These are phyloP conservation scores for Petromus typicus DNA, from an alignment of 2,113 vertebrate genomes.

Conservation along the genomic window DNA sequence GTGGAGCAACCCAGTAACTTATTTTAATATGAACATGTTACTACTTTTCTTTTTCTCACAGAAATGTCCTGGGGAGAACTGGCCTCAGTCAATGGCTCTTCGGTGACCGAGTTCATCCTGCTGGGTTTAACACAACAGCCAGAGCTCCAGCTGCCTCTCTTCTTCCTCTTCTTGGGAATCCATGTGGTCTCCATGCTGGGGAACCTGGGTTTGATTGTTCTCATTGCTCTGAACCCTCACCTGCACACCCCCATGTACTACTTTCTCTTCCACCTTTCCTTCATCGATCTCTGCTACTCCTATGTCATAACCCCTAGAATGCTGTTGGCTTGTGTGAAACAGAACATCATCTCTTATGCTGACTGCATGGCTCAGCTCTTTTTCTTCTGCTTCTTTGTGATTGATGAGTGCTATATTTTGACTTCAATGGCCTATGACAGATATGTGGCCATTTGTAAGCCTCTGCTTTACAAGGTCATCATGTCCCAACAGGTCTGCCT, in stretches of 20 bases:
- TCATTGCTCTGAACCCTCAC: slow-evolving; percentile 38
- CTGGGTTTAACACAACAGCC: slow-evolving; percentile 54
- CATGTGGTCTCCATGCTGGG: slow-evolving; percentile 18
- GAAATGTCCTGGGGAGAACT: not conserved
- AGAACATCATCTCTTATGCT: slow-evolving; percentile 30
- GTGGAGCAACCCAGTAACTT: not conserved
- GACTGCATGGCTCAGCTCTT: slow-evolving; percentile 56
- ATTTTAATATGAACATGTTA: not conserved
- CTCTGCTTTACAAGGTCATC: slow-evolving; percentile 51
- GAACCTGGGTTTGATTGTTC: slow-evolving; percentile 61
- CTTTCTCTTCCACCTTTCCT: slow-evolving; percentile 72
- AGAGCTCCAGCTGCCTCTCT: slow-evolving; percentile 48
- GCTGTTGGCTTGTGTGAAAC: slow-evolving; percentile 43
- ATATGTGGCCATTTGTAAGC: slow-evolving; percentile 58
- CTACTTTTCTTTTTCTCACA: not conserved
- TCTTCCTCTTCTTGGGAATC: slow-evolving; percentile 51
- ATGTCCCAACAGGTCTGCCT: slow-evolving; percentile 54
- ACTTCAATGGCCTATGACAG: slow-evolving; percentile 63
- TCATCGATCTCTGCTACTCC: slow-evolving; percentile 65
- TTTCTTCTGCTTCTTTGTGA: slow-evolving; percentile 53
- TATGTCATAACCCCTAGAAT: slow-evolving; percentile 59
- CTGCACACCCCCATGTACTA: slow-evolving; percentile 75
- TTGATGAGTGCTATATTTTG: slow-evolving; percentile 51
- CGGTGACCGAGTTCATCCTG: slow-evolving; percentile 39
- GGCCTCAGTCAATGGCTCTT: not conserved